Evolutionary conservation across 2,113 vertebrate genomes (phyloP), one percentile per base, ranked within the genome.

Genomic region (Heterocephalus glaber): DNA sequence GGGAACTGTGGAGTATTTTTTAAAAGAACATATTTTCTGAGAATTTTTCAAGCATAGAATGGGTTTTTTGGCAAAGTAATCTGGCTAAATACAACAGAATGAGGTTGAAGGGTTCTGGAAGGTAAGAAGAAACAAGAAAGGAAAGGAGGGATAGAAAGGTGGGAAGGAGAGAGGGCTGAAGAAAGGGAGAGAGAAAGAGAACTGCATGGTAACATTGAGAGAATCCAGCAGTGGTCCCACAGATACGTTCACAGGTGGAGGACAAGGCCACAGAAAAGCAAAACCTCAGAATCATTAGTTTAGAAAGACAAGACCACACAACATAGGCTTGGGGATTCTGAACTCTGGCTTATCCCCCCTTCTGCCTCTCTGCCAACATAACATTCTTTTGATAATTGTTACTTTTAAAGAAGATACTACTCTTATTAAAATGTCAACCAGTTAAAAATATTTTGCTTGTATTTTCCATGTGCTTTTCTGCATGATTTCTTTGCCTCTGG

Each of bases 331-430:
- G 30, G 24, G 19, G 68, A 56, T 90, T 90, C 54, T 82, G 38
- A 83, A 72, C 86, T 86, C 90, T 79, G 68, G 14, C n/a, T 89
- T 92, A 76, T 52, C 66, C 86, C 44, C 63, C 1, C 83, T 84
- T 63, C 44, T 65, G 26, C 10, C 88, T 83, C 89, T 35, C 68
- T 94, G 66, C 76, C 63, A 87, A 95, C 80, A 94, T 38, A 94
- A 80, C 91, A 96, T 96, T 95, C 80, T 96, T 97, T 38, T 68
- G 84, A 72, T 89, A 74, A 93, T 85, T 86, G 93, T 95, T 94
- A 83, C 90, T 95, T 97, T 96, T 96, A 97, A 95, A 97, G 90
- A 86, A 96, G 96, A 97, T 92, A 87, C 82, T 80, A 61, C 90
- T 80, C 95, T 97, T 47, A 80, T 49, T 35, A 54, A 97, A 97